Percentiles rank a stretch among this genome's conserved stretches.
phyloP scores from a whole-genome alignment of 2,888 invertebrate genomes.

The Eristalis pertinax region DNA sequence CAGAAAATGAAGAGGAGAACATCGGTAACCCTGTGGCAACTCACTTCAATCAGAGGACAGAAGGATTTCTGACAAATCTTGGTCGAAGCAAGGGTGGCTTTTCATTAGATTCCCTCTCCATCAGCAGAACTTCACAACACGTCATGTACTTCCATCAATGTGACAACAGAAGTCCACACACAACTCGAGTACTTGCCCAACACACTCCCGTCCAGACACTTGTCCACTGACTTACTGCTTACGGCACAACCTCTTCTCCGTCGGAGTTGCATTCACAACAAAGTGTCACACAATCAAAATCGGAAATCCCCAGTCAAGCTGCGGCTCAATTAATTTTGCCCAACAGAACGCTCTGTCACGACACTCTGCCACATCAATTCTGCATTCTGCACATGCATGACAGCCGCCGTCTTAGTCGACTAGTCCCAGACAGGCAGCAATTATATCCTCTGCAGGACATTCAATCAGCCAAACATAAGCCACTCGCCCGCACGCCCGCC shows the following conservation, averaged over 20 bases:
- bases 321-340: not conserved
- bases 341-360: not conserved
- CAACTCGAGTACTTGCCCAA: too few relatives aligned
- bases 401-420: conserved; percentile 19
- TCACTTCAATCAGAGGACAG: too few relatives aligned
- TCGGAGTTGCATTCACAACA: not conserved
- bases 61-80: too few relatives aligned
- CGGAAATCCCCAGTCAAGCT: not conserved
- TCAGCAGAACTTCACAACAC: too few relatives aligned
- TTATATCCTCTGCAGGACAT: conserved; percentile 65
- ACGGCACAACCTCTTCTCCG: not conserved
- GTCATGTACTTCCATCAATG: too few relatives aligned
- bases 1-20: too few relatives aligned
- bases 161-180: too few relatives aligned
- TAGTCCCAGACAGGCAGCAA: conserved; percentile 51
- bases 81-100: too few relatives aligned
- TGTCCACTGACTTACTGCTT: too few relatives aligned
- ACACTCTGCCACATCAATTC: not conserved
- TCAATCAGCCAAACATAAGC: conserved; percentile 50
- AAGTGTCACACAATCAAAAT: not conserved
- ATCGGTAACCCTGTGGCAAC: too few relatives aligned
- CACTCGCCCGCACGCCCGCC: not conserved
- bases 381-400: conserved; percentile 31
- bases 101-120: too few relatives aligned
- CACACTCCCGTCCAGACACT: too few relatives aligned